These are phyloP conservation scores for Dinoponera quadriceps DNA, from an alignment of 1,140 invertebrate species.

Conservation along the genomic window DNA sequence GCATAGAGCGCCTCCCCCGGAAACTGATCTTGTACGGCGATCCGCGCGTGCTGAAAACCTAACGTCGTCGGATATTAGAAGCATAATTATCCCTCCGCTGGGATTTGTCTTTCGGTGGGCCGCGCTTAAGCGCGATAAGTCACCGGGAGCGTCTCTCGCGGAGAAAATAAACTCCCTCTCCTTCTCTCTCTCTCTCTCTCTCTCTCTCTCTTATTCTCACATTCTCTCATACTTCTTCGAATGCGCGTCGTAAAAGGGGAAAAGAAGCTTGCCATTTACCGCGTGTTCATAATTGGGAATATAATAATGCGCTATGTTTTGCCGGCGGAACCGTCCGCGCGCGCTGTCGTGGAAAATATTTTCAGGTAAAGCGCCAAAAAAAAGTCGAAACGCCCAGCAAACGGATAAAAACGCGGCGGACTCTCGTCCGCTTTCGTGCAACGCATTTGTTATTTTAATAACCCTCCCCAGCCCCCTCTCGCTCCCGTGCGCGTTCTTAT, in stretches of 20 bases:
- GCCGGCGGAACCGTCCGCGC: slow-evolving; percentile 10
- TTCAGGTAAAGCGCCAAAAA: slow-evolving; percentile 39
- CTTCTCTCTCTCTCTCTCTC: too few species aligned
- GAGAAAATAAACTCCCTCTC: background rate
- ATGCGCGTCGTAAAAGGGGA: background rate
- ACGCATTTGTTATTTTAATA: slow-evolving; percentile 75
- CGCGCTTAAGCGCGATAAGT: slow-evolving; percentile 30
- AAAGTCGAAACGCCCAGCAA: slow-evolving; percentile 33
- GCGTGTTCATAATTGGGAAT: slow-evolving; percentile 35
- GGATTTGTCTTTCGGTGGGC: slow-evolving; percentile 60
- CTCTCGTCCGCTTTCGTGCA: slow-evolving; percentile 50
- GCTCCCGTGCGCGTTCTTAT: slow-evolving; percentile 56
- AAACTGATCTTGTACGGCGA: slow-evolving; percentile 71
- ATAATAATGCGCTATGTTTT: slow-evolving; percentile 40
- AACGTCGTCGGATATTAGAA: slow-evolving; percentile 61
- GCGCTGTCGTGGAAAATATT: slow-evolving; percentile 52
- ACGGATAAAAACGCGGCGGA: slow-evolving; percentile 53
- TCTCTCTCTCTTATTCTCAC: too few species aligned
- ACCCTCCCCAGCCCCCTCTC: slow-evolving; percentile 14
- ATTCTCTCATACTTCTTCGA: too few species aligned
- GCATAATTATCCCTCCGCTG: slow-evolving; percentile 65
- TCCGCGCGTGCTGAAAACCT: slow-evolving; percentile 74
- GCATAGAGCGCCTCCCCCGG: slow-evolving; percentile 58
- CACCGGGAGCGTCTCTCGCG: background rate
- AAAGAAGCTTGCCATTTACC: slow-evolving; percentile 17